Base-by-base conservation (phyloP, 2,113 vertebrate species). In the Theristicus caerulescens region DNA sequence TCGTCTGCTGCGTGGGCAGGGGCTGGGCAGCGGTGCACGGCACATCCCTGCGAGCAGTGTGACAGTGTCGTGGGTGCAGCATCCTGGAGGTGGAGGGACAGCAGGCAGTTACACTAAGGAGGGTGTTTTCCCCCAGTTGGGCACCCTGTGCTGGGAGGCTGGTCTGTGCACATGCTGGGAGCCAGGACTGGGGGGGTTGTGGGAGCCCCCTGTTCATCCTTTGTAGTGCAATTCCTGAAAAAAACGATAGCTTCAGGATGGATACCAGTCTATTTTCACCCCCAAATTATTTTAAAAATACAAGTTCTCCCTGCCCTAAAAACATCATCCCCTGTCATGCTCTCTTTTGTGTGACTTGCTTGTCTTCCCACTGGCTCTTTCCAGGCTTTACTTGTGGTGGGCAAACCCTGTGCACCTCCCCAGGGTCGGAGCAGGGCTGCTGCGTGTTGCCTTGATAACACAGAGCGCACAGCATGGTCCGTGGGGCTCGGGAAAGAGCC, bases 391-490 rank as follows among this genome's bases (percentile, higher is more conserved):
- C n/a, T 36, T 3, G 40, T 22, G 49, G 29, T 1, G 3, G 40
- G 49, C 0, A 9, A 88, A 12, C 7, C 5, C n/a, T 25, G 16
- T 31, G 69, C 59, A 10, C 55, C 42, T 57, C 38, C 38, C 65
- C 0, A 0, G 59, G 52, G 70, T 88, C 88, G 40, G 78, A 59
- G 61, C 70, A 34, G 66, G 82, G 85, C 29, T 66, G 66, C 52
- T 47, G 40, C 0, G 0, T 0, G 0, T 67, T 18, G 16, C 21
- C 58, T 34, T 21, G 58, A 27, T 47, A 65, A 26, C 44, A 24
- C 32, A 32, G 54, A 40, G 40, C 0, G 1, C 67, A 13, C 72
- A 40, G 81, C 11, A 2, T 38, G 57, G 27, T 71, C 61, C 1
- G 0, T 1, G 21, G 67, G 54, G 49, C 8, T 6, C 0, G 1